Evolutionary conservation across 2,797 vertebrate genomes (phyloP), one percentile per base, ranked within the genome.

Genomic region (Girardinus metallicus): DNA sequence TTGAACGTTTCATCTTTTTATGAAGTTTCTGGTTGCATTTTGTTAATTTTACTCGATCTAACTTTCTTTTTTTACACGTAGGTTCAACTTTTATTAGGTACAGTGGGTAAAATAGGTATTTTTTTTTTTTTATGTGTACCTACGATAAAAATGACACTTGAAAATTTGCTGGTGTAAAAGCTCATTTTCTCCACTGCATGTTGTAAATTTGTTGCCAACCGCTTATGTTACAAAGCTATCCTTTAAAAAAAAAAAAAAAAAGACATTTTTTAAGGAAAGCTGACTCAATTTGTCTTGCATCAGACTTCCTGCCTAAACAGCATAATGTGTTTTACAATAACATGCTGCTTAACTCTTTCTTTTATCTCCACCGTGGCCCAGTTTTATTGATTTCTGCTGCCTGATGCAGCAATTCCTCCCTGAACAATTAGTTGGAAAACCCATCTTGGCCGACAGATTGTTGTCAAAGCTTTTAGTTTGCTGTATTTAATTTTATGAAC

Each of bases 1-100:
- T 89, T 84, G 78, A 85, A 44, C 15, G 39, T 71, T 83, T 82
- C 13, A 43, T 21, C 36, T 4, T 75, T 75, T 57, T 72, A 55
- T 74, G 43, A 15, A 9, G 26, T 31, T 80, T 75, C 60, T 62
- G 8, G 23, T 72, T 79, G 29, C 39, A 10, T 26, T 46, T 39
- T n/a, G 2, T 71, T 12, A 7, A 36, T 41, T 60, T 29, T 16
- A 15, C 31, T 66, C n/a, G 26, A n/a, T n/a, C n/a, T 29, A 29
- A n/a, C 55, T 29, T 57, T 11, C n/a, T 23, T 29, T n/a, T 57
- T 53, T 53, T 53, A 29, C 6, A 21, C 49, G 9, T 4, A 26
- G 49, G 2, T 53, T 10, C 51, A 26, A 10, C 23, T 53, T 26
- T 26, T 53, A 53, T 53, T 26, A 26, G 51, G 7, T 53, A 53